Evolutionary conservation across 2,113 vertebrate genomes (phyloP).

Genomic region (Tachuris rubrigastra): DNA sequence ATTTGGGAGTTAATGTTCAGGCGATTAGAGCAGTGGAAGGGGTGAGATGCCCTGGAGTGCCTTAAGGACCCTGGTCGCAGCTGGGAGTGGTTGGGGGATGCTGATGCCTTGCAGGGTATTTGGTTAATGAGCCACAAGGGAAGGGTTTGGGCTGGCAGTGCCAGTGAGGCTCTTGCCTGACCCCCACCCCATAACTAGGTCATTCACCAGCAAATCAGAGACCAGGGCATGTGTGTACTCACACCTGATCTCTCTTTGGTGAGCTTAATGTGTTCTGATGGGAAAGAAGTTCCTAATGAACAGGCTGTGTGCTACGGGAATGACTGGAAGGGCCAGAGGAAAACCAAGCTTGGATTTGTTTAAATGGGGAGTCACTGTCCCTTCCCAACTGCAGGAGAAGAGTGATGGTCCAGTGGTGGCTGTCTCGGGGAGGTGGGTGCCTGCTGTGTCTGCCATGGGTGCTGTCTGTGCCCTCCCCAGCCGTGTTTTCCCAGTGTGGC

Average conservation of each 20-base stretch:
- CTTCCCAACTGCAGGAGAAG: not conserved
- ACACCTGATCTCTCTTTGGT: not conserved
- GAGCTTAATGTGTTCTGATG: not conserved
- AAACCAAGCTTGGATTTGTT: not conserved
- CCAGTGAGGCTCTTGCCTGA: not conserved
- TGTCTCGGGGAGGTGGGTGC: not conserved
- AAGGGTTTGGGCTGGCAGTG: not conserved
- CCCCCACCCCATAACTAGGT: rapidly evolving
- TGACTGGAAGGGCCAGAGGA: not conserved
- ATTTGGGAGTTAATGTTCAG: not conserved
- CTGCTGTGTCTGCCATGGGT: not conserved
- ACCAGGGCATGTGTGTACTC: rapidly evolving
- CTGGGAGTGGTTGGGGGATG: not conserved
- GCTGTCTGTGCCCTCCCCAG: not conserved
- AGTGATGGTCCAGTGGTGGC: rapidly evolving
- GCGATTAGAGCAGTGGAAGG: not conserved
- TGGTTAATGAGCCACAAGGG: not conserved
- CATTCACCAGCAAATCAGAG: not conserved
- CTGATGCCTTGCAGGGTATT: not conserved
- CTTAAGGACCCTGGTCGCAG: not conserved
- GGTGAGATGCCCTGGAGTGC: not conserved
- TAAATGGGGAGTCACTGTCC: not conserved
- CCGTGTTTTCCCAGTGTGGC: rapidly evolving
- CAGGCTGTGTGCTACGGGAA: not conserved
- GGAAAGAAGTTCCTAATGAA: not conserved